These are phyloP conservation scores for Todus mexicanus DNA, from an alignment of 2,797 vertebrate genomes.

Conservation along the genomic window DNA sequence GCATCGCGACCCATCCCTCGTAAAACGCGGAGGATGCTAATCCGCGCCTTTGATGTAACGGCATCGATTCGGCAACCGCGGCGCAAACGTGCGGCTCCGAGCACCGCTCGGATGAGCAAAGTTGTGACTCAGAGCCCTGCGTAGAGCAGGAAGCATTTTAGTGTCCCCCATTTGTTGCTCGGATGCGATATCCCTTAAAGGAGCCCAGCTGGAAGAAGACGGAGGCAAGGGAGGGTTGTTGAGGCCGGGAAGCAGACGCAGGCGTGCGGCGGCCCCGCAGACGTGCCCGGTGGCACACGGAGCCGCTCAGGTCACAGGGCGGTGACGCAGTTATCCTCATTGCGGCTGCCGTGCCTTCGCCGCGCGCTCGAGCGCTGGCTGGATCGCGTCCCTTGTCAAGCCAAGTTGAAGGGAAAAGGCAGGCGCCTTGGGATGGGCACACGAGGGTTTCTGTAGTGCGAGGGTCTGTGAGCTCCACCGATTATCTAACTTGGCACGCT, in stretches of 20 bases:
- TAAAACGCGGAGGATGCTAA: neutral
- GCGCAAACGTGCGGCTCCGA: neutral
- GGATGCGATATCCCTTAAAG: neutral
- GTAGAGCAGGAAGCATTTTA: accelerated
- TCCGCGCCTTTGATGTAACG: accelerated
- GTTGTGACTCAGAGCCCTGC: neutral
- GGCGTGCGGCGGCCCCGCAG: neutral
- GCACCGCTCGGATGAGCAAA: accelerated
- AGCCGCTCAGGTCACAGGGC: accelerated
- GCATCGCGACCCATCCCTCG: neutral
- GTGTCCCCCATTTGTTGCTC: neutral
- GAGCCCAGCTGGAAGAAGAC: neutral
- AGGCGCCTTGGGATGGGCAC: accelerated
- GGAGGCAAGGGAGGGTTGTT: neutral
- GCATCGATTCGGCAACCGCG: accelerated
- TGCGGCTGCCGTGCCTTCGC: accelerated
- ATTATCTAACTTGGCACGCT: accelerated
- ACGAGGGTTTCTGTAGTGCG: accelerated
- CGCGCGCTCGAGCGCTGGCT: accelerated
- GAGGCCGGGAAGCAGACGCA: accelerated
- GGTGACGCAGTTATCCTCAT: accelerated
- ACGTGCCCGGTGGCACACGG: accelerated
- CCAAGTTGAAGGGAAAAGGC: neutral
- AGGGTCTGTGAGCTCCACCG: accelerated
- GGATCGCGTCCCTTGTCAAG: accelerated